phyloP scores from a whole-genome alignment of 2,888 invertebrate species.

The Barypeithes pellucidus region DNA sequence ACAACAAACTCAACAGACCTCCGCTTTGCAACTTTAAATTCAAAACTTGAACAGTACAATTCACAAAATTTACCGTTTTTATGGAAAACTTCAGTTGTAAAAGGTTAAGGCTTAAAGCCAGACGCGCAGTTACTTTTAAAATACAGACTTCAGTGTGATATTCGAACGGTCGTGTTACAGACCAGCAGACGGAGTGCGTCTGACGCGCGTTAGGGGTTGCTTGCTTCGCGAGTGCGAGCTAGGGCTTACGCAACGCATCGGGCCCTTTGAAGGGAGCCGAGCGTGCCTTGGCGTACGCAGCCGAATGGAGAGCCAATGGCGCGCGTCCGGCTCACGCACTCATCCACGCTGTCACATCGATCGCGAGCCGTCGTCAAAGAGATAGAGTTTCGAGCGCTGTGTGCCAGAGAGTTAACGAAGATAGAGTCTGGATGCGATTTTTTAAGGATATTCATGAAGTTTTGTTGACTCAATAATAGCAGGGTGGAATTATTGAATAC shows the following conservation, averaged over 20 bases:
- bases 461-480: conserved; percentile 14
- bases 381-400: conserved; percentile 45
- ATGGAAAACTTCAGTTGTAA: neutral
- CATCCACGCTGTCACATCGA: conserved; percentile 60
- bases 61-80: conserved; percentile 11
- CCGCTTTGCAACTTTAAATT: neutral
- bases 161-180: conserved; percentile 17
- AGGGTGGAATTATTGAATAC: neutral
- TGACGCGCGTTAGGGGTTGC: conserved; percentile 45
- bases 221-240: conserved; percentile 41
- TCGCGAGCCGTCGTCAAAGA: conserved; percentile 49
- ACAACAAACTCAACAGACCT: conserved; percentile 25
- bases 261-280: conserved; percentile 63
- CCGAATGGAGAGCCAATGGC: conserved; percentile 68
- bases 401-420: conserved; percentile 29
- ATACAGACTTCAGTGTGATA: conserved; percentile 12
- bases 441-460: conserved; percentile 14
- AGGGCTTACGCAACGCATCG: conserved; percentile 59
- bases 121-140: conserved; percentile 34
- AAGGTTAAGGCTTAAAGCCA: neutral
- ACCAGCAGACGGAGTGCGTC: conserved; percentile 36
- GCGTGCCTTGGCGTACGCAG: conserved; percentile 60
- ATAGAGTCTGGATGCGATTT: conserved; percentile 16
- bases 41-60: conserved; percentile 25
- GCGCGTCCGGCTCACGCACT: conserved; percentile 69